A percentile compares a stretch with the other conserved stretches of the same genome.
Evolutionary conservation across 1,140 invertebrate genomes (phyloP).

Genomic region (Coenobita brevimanus): DNA sequence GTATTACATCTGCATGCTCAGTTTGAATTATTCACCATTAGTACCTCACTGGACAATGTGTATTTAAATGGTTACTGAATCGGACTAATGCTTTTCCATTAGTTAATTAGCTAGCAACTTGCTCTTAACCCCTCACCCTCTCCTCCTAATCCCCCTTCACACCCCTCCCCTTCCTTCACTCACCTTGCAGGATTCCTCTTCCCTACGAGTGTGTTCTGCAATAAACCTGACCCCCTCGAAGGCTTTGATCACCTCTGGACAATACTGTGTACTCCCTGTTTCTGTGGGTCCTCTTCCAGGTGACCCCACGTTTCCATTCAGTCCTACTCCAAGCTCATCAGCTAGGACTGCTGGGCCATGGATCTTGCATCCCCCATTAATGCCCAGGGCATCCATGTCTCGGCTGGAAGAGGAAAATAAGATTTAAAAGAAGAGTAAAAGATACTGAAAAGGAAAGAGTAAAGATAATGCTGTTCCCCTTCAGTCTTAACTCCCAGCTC

Average conservation of each 20-base stretch:
- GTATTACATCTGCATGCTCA: too few species aligned
- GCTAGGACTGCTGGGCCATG: constrained; percentile 67
- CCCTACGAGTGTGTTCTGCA: constrained; percentile 92
- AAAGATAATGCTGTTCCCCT: too few species aligned
- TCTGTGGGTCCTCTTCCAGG: constrained; percentile 52
- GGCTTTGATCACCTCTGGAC: constrained; percentile 93
- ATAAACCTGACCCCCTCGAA: constrained; percentile 94
- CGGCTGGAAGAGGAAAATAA: neutral
- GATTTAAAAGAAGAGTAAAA: too few species aligned
- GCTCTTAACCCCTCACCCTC: too few species aligned
- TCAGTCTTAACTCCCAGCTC: too few species aligned
- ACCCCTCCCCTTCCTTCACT: constrained; percentile 67
- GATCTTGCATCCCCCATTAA: constrained; percentile 70
- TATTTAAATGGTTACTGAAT: too few species aligned
- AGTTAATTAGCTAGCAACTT: too few species aligned
- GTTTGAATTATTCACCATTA: too few species aligned
- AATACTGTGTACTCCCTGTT: constrained; percentile 78
- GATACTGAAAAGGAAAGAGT: too few species aligned
- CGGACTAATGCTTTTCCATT: too few species aligned
- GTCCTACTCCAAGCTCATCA: constrained; percentile 60
- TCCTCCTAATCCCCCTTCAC: neutral
- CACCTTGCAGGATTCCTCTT: constrained; percentile 93
- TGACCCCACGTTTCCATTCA: constrained; percentile 49
- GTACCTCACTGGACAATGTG: too few species aligned
- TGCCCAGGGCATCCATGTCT: constrained; percentile 58